Conservation (phyloP, 1,140 invertebrate species). For the Homalodisca vitripennis region DNA sequence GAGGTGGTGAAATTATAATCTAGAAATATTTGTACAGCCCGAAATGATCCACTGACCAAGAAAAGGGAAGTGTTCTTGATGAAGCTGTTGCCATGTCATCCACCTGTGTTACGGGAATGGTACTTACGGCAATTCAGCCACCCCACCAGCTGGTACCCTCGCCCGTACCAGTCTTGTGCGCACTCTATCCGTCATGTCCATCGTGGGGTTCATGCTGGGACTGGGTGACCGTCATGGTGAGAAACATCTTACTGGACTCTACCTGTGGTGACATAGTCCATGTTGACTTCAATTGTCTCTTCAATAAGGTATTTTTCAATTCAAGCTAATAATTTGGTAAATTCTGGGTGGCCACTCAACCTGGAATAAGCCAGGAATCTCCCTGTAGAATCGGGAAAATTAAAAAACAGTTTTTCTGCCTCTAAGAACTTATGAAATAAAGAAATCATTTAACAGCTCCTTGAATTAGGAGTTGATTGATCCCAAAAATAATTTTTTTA, state of each 20-base stretch:
- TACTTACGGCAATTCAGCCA: constrained; percentile 85
- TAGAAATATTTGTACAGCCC: too few relatives aligned
- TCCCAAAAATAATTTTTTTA: too few relatives aligned
- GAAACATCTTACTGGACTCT: constrained; percentile 93
- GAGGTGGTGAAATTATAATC: too few relatives aligned
- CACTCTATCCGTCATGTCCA: constrained; percentile 96
- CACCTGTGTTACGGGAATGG: constrained; percentile 89
- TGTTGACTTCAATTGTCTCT: constrained; percentile 98
- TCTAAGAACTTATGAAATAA: too few relatives aligned
- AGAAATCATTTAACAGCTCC: too few relatives aligned
- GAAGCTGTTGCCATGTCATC: constrained; percentile 70
- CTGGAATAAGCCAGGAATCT: too few relatives aligned
- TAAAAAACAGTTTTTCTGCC: too few relatives aligned
- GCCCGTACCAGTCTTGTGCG: constrained; percentile 85
- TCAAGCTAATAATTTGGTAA: too few relatives aligned
- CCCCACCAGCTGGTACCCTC: constrained; percentile 84
- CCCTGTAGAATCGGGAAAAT: too few relatives aligned
- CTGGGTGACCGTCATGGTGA: constrained; percentile 97
- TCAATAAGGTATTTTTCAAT: constrained; percentile 90
- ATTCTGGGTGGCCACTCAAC: too few relatives aligned
- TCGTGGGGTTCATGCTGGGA: constrained; percentile 94
- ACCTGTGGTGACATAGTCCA: constrained; percentile 91
- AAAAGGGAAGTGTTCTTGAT: constrained; percentile 74
- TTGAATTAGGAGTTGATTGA: too few relatives aligned
- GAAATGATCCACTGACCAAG: constrained; percentile 61